phyloP scores from a whole-genome alignment of 2,797 vertebrate genomes.

The Acrossocheilus fasciatus region DNA sequence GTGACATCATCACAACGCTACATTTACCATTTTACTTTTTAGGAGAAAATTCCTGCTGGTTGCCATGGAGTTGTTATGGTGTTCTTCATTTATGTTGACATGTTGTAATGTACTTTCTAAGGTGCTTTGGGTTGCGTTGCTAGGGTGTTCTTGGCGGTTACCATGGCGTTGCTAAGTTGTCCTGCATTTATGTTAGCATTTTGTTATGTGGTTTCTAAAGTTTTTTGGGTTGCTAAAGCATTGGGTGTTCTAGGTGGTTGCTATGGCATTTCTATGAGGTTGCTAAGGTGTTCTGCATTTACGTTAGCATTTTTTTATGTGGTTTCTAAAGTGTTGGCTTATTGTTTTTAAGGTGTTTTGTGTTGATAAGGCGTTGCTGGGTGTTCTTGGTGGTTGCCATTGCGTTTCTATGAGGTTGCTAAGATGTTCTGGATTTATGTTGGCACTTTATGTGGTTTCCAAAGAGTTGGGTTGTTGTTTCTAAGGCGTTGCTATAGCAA shows the following conservation, averaged over 20 bases:
- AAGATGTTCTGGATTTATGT: no score
- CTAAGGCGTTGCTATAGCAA: no score
- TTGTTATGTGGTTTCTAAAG: background rate
- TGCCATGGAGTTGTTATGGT: background rate
- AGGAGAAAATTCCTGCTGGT: background rate
- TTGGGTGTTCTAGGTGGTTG: background rate
- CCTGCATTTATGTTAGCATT: background rate
- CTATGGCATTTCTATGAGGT: no score
- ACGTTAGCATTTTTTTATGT: no score
- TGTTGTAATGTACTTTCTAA: background rate
- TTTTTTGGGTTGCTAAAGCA: background rate
- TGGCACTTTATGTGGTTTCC: no score
- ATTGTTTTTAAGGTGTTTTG: no score
- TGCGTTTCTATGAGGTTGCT: no score
- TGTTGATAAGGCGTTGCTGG: no score
- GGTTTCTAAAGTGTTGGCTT: no score
- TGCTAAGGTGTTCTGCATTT: background rate
- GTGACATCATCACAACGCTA: constrained; percentile 7
- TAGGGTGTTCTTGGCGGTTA: background rate
- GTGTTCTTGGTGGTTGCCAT: no score
- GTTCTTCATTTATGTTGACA: background rate
- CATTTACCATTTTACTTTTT: background rate
- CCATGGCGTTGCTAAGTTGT: background rate
- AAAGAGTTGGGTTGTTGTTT: no score
- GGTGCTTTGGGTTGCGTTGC: background rate